These are phyloP conservation scores for Tragopan temminckii DNA, from an alignment of 2,797 vertebrate species.

Conservation along the genomic window DNA sequence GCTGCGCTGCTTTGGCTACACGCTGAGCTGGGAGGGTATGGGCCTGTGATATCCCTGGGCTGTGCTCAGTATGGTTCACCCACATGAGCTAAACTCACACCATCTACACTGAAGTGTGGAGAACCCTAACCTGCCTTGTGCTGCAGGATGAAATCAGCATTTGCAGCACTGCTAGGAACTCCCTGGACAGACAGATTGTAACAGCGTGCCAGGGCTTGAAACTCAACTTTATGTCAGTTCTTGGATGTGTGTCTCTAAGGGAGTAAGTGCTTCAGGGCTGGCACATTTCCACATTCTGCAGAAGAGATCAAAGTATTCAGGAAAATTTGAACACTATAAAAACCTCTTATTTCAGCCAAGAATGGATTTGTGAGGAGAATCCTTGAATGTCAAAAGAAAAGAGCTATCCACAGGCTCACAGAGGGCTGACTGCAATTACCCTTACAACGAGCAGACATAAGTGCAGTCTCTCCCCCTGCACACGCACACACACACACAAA, in stretches of 20 bases:
- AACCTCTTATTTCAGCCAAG: constrained; percentile 14
- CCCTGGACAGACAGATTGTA: background rate
- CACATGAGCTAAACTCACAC: background rate
- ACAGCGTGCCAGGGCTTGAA: background rate
- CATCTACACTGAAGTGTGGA: background rate
- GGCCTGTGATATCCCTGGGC: background rate
- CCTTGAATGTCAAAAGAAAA: background rate
- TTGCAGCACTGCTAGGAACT: background rate
- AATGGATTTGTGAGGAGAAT: background rate
- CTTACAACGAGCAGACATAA: accelerated
- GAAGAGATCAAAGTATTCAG: constrained; percentile 2
- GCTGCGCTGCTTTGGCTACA: background rate
- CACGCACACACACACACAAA: background rate
- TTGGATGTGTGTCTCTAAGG: background rate
- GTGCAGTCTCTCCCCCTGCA: background rate
- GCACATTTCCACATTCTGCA: constrained; percentile 3
- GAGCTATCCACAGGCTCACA: background rate
- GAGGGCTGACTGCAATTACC: background rate
- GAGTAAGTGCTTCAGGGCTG: background rate
- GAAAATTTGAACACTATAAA: constrained; percentile 14
- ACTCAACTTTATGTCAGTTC: constrained; percentile 7
- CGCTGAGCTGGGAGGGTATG: background rate
- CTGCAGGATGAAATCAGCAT: background rate
- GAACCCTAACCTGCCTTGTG: background rate
- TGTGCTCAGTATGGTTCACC: background rate